A percentile compares a stretch with the other conserved stretches of the same genome.
Conservation (phyloP, 64 coral and sea anemone species). For the Montipora capricornis region DNA sequence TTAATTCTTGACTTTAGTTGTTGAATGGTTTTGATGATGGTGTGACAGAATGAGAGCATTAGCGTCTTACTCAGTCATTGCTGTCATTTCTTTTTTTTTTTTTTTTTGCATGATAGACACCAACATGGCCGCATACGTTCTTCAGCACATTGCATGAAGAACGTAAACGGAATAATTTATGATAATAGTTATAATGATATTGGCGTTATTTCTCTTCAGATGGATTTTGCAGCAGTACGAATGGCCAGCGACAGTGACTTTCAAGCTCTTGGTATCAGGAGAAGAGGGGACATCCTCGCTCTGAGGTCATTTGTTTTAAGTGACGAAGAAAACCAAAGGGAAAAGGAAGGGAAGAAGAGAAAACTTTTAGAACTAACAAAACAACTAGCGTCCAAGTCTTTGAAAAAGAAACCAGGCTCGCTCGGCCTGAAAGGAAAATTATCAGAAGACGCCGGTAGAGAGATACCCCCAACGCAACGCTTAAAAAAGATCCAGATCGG, state of each 20-base stretch:
- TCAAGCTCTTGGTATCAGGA: not conserved
- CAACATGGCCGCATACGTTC: too few species aligned
- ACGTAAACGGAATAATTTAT: too few species aligned
- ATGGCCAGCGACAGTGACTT: not conserved
- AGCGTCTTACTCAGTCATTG: too few species aligned
- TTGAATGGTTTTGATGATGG: too few species aligned
- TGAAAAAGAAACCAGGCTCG: not conserved
- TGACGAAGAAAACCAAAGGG: not conserved
- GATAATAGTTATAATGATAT: too few species aligned
- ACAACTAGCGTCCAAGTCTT: not conserved
- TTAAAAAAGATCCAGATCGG: constrained; percentile 36
- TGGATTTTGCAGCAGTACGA: not conserved
- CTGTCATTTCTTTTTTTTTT: too few species aligned
- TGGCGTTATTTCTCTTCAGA: not conserved
- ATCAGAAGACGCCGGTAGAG: not conserved
- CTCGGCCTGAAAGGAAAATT: not conserved
- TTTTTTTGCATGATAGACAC: too few species aligned
- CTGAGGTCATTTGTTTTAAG: not conserved
- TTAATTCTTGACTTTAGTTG: too few species aligned
- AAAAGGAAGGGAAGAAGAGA: not conserved
- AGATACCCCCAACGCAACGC: not conserved
- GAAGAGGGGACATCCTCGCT: not conserved
- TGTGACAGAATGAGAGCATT: too few species aligned
- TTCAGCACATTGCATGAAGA: too few species aligned
- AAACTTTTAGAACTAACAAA: not conserved